Evolutionary conservation across 2,113 vertebrate species (phyloP).

Genomic region (Phyllostomus hastatus): DNA sequence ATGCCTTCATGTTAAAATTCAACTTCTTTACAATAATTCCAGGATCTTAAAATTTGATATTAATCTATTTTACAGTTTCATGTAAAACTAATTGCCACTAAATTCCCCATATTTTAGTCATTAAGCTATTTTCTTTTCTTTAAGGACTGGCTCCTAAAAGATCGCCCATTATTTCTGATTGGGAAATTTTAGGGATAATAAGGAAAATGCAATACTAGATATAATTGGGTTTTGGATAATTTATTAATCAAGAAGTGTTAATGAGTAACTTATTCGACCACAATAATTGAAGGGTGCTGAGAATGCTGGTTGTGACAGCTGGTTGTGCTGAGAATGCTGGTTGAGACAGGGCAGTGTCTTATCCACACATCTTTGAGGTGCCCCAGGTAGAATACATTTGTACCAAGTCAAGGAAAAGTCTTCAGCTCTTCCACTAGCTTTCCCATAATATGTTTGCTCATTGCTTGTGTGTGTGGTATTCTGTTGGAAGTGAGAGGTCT

Average conservation of each 20-base stretch:
- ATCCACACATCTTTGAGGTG: neutral
- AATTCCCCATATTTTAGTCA: neutral
- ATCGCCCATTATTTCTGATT: neutral
- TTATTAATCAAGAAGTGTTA: neutral
- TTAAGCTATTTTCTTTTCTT: neutral
- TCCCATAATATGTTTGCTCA: neutral
- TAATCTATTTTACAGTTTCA: neutral
- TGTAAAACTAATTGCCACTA: neutral
- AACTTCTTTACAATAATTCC: neutral
- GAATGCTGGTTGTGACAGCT: neutral
- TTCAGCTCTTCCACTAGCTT: neutral
- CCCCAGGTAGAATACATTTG: neutral
- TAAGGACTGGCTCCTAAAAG: neutral
- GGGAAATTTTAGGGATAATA: neutral
- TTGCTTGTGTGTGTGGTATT: neutral
- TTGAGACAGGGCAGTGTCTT: neutral
- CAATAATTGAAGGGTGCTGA: neutral
- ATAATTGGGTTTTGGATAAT: neutral
- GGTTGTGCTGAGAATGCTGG: neutral
- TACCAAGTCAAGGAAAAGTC: neutral
- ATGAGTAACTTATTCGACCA: neutral
- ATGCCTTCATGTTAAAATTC: neutral
- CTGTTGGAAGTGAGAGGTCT: neutral
- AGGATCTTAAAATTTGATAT: neutral
- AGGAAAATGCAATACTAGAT: neutral